Evolutionary conservation across 2,113 vertebrate species (phyloP).

Genomic region (Megaleporinus macrocephalus): DNA sequence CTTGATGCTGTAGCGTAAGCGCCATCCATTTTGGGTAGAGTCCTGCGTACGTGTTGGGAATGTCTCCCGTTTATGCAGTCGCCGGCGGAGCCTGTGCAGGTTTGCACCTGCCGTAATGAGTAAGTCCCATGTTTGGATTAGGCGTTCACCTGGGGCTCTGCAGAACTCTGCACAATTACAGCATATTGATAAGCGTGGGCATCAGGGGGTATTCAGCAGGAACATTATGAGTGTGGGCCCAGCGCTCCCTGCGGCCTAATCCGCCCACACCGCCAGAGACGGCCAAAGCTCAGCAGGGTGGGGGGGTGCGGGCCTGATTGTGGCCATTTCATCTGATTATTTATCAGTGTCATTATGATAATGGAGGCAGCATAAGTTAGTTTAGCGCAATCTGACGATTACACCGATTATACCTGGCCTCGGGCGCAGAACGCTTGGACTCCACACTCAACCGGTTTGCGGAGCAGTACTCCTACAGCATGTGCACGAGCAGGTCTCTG

Average conservation of each 20-base stretch:
- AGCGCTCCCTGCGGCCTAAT: conserved; percentile 40
- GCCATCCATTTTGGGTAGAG: neutral
- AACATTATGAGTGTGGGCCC: conserved; percentile 35
- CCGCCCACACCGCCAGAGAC: conserved; percentile 47
- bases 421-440: conserved; percentile 12
- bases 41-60: neutral
- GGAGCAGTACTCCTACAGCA: conserved; percentile 12
- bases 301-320: conserved; percentile 20
- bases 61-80: conserved; percentile 28
- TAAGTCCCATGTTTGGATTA: conserved; percentile 2
- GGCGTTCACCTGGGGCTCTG: conserved; percentile 24
- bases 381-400: conserved; percentile 53
- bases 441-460: conserved; percentile 27
- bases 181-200: conserved; percentile 31
- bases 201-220: conserved; percentile 34
- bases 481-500: conserved; percentile 21
- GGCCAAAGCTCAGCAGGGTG: neutral
- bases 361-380: conserved; percentile 57
- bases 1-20: neutral
- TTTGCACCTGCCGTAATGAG: conserved; percentile 26
- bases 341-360: conserved; percentile 59
- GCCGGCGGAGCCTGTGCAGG: neutral
- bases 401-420: conserved; percentile 39
- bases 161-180: conserved; percentile 15
- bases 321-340: conserved; percentile 56